These are phyloP conservation scores for Diadegma fenestrale DNA, from an alignment of 2,888 invertebrate species.

Conservation along the genomic window DNA sequence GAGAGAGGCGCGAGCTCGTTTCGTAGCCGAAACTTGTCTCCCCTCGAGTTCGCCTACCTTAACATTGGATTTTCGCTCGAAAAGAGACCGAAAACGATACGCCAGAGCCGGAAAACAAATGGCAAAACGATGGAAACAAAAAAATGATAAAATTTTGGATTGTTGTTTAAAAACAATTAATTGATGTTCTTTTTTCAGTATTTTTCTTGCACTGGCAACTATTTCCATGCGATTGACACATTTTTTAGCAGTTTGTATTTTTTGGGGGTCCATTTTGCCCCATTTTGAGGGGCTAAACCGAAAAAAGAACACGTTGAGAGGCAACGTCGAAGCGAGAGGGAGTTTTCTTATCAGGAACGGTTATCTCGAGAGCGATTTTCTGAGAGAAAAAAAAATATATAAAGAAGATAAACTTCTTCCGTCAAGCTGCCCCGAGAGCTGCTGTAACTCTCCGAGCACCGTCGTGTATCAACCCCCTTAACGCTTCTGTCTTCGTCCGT, in stretches of 20 bases:
- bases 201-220: too few species aligned
- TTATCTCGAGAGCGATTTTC: neutral
- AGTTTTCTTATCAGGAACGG: neutral
- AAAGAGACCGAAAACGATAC: neutral
- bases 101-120: neutral
- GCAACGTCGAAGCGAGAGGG: neutral
- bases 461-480: neutral
- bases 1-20: neutral
- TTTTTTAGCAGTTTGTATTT: too few species aligned
- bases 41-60: neutral
- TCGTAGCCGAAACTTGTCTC: neutral
- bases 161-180: neutral
- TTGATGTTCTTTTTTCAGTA: neutral
- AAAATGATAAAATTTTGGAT: neutral
- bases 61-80: neutral
- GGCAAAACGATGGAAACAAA: neutral
- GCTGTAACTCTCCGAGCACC: constrained; percentile 10
- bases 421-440: neutral
- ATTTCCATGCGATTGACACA: too few species aligned
- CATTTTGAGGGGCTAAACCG: neutral
- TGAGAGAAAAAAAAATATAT: neutral
- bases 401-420: constrained; percentile 1
- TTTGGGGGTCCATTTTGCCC: neutral
- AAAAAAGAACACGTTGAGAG: neutral
- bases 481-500: neutral